phyloP scores from a whole-genome alignment of 2,797 vertebrate species.

The Alexandromys oeconomus region DNA sequence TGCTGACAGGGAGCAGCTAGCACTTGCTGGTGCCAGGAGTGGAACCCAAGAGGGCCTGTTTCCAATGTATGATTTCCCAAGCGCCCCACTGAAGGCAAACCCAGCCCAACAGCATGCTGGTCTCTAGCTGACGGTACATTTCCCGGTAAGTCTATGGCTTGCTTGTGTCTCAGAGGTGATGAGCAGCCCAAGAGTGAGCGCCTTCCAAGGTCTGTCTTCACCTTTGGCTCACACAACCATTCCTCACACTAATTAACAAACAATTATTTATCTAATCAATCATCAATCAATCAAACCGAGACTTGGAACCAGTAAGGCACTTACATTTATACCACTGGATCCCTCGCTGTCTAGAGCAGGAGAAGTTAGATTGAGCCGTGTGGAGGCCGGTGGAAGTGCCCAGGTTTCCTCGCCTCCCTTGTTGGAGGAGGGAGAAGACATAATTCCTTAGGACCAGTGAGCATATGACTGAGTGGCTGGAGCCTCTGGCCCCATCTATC shows the following conservation, averaged over 20 bases:
- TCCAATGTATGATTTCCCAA: slow-evolving; percentile 3
- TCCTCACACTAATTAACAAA: slow-evolving; percentile 31
- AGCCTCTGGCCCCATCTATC: background rate
- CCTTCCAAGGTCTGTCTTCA: slow-evolving; percentile 23
- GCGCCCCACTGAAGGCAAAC: background rate
- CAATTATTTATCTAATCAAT: background rate
- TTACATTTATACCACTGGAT: background rate
- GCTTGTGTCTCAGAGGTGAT: background rate
- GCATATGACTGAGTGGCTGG: background rate
- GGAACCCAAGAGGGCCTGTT: background rate
- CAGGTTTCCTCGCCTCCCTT: background rate
- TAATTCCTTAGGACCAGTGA: background rate
- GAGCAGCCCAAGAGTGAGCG: background rate
- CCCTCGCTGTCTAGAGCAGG: background rate
- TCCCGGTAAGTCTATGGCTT: slow-evolving; percentile 45
- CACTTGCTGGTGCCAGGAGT: background rate
- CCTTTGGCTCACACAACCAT: background rate
- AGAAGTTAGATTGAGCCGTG: background rate
- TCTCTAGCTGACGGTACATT: background rate
- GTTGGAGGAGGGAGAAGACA: background rate
- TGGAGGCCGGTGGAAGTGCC: background rate
- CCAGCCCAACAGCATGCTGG: background rate
- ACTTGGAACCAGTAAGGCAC: slow-evolving; percentile 15
- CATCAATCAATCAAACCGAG: background rate
- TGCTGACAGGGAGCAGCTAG: background rate